A percentile compares a stretch with the other conserved stretches of the same genome.
Conservation (phyloP, 2,797 vertebrate genomes). For the Nothura maculosa region DNA sequence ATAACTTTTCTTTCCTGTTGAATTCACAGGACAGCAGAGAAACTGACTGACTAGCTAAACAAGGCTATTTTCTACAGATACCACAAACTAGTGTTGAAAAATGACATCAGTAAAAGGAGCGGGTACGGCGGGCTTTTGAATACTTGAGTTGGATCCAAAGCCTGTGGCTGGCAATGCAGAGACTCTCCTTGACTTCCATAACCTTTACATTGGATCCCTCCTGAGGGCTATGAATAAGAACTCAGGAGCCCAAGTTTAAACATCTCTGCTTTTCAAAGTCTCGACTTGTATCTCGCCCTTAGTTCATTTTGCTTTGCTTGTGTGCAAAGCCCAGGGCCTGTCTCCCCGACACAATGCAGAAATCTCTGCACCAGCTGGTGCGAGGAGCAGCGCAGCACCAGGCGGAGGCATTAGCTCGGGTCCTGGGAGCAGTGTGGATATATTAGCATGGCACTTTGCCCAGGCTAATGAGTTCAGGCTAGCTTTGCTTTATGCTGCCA, state of each 20-base stretch:
- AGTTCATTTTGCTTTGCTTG: constrained; percentile 29
- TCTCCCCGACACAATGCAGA: constrained; percentile 9
- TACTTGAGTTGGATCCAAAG: background rate
- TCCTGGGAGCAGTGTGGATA: constrained; percentile 58
- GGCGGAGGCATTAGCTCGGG: constrained; percentile 51
- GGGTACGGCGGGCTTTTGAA: background rate
- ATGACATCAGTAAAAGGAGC: background rate
- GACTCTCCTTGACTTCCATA: background rate
- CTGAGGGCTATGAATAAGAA: background rate
- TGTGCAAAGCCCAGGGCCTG: constrained; percentile 39
- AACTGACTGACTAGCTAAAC: background rate
- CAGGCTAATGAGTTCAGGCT: constrained; percentile 51
- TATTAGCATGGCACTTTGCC: constrained; percentile 42
- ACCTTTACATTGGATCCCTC: background rate
- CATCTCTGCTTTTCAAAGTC: background rate
- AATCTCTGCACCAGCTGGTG: constrained; percentile 60
- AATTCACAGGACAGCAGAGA: constrained; percentile 9
- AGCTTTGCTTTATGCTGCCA: constrained; percentile 32
- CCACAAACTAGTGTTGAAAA: constrained; percentile 38
- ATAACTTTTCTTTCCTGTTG: background rate
- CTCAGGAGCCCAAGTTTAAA: background rate
- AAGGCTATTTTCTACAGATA: constrained; percentile 9
- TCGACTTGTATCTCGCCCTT: background rate
- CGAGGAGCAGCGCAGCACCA: constrained; percentile 26
- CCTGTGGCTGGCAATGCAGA: background rate